phyloP scores from a whole-genome alignment of 2,113 vertebrate species.

The Glaucomys volans region DNA sequence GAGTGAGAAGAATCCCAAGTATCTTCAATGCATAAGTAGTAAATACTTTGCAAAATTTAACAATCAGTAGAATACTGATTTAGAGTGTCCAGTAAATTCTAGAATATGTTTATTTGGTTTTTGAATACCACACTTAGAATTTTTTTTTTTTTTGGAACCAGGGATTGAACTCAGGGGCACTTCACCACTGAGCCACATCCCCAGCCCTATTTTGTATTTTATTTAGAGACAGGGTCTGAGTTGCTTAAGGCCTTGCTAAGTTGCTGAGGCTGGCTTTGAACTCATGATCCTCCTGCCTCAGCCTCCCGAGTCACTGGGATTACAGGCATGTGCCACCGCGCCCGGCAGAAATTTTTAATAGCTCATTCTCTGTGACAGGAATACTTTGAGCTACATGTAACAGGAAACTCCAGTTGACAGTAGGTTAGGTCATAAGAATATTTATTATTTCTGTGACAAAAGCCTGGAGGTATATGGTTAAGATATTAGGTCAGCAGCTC shows the following conservation, averaged over 20 bases:
- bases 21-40: not conserved
- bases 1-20: not conserved
- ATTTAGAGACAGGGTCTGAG: too few relatives aligned
- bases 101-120: constrained; percentile 45
- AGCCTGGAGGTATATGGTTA: not conserved
- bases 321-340: too few relatives aligned
- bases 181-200: too few relatives aligned
- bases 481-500: not conserved
- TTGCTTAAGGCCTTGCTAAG: too few relatives aligned
- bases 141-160: too few relatives aligned
- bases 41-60: constrained; percentile 12
- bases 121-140: not conserved
- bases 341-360: constrained; percentile 10
- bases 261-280: too few relatives aligned
- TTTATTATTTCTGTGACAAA: not conserved
- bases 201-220: too few relatives aligned
- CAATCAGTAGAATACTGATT: not conserved
- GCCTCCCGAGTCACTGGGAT: too few relatives aligned
- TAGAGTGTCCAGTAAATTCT: constrained; percentile 30
- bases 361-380: not conserved
- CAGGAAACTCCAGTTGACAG: not conserved
- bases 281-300: too few relatives aligned
- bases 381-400: not conserved
- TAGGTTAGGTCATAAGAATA: not conserved
- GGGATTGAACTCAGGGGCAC: too few relatives aligned